These are phyloP conservation scores for Musca vetustissima DNA, from an alignment of 1,140 invertebrate species.

Conservation along the genomic window DNA sequence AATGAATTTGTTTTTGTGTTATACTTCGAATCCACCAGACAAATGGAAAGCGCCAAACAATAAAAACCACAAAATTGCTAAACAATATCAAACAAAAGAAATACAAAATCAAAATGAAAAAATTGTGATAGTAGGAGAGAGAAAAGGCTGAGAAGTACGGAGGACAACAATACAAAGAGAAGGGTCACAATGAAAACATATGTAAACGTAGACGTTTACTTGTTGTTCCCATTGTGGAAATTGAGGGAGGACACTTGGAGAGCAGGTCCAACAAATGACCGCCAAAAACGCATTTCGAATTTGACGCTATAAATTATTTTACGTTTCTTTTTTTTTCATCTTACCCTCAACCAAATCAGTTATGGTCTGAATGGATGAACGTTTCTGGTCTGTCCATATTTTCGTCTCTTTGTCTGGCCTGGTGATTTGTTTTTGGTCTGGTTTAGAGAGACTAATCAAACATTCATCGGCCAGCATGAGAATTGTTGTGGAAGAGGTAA, in stretches of 20 bases:
- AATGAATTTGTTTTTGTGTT: too few relatives aligned
- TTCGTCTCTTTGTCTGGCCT: neutral
- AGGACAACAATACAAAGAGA: neutral
- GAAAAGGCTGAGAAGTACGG: neutral
- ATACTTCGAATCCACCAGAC: too few relatives aligned
- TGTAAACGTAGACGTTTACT: too few relatives aligned
- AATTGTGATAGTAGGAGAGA: neutral
- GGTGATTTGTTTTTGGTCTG: neutral
- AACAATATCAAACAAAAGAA: constrained; percentile 11
- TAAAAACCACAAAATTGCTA: constrained; percentile 2
- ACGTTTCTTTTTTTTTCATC: neutral
- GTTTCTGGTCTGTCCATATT: neutral
- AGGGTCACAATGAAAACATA: neutral
- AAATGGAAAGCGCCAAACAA: too few relatives aligned
- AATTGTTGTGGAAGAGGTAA: neutral
- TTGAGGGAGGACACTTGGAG: too few relatives aligned
- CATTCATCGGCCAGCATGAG: neutral
- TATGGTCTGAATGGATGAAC: neutral
- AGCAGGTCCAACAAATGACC: constrained; percentile 20
- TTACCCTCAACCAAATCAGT: neutral
- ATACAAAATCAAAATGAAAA: neutral
- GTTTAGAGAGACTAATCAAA: neutral
- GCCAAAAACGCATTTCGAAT: constrained; percentile 26
- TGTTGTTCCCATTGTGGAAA: neutral
- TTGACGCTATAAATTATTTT: constrained; percentile 29